Evolutionary conservation across 1,140 invertebrate genomes (phyloP).

Genomic region (Tetramorium parvispinum): DNA sequence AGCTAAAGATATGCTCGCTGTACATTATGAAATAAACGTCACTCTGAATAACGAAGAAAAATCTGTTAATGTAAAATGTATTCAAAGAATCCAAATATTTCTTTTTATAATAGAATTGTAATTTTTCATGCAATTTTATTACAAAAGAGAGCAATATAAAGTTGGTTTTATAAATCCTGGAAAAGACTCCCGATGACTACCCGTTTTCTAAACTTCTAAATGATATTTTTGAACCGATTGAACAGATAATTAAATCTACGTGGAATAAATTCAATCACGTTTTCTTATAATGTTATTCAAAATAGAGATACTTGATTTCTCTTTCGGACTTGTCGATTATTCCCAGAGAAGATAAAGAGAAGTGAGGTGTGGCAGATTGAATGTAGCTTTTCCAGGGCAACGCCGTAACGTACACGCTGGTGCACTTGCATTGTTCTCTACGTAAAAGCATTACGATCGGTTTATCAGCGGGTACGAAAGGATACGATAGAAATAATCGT

Average conservation of each 20-base stretch:
- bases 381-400: constrained; percentile 33
- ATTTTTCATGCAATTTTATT: not conserved
- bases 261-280: not conserved
- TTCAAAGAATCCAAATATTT: not conserved
- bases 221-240: not conserved
- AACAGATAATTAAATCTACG: not conserved
- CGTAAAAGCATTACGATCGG: constrained; percentile 58
- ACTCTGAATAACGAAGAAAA: not conserved
- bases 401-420: not conserved
- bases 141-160: not conserved
- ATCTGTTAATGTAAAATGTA: not conserved
- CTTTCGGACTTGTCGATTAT: constrained; percentile 37
- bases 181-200: not conserved
- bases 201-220: not conserved
- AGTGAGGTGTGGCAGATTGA: constrained; percentile 50
- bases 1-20: not conserved
- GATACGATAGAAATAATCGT: constrained; percentile 40
- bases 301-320: not conserved
- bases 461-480: constrained; percentile 50
- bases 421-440: constrained; percentile 64
- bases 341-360: constrained; percentile 57
- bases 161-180: not conserved
- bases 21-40: constrained; percentile 6
- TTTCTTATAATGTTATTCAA: not conserved
- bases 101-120: not conserved